Conservation (phyloP, 1,140 invertebrate species). For the Drosophila teissieri region DNA sequence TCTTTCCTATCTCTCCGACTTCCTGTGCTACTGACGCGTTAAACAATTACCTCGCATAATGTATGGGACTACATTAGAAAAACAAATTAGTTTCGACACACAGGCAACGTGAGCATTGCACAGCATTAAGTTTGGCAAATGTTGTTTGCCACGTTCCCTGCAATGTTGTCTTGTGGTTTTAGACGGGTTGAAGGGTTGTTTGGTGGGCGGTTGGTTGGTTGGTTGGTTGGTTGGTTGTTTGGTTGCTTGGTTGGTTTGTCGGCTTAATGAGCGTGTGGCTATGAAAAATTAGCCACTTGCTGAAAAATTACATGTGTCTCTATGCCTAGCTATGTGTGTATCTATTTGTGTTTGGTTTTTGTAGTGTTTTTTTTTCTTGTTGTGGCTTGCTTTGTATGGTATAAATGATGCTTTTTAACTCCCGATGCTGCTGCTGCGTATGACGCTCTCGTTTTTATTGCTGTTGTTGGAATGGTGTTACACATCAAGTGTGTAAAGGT, state of each 20-base stretch:
- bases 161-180: conserved; percentile 31
- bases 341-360: conserved; percentile 19
- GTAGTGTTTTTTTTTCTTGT: not conserved
- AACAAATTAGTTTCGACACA: conserved; percentile 71
- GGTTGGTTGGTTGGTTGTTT: conserved; percentile 16
- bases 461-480: conserved; percentile 71
- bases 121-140: conserved; percentile 36
- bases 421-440: too few relatives aligned
- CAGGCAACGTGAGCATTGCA: conserved; percentile 41
- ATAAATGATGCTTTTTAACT: conserved; percentile 44
- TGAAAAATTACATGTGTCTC: conserved; percentile 66
- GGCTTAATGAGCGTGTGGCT: conserved; percentile 75
- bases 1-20: conserved; percentile 27
- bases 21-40: conserved; percentile 62
- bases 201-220: conserved; percentile 44
- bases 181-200: conserved; percentile 42
- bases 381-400: conserved; percentile 34
- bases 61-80: conserved; percentile 72
- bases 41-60: conserved; percentile 75
- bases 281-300: conserved; percentile 82
- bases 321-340: conserved; percentile 62
- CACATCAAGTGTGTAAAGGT: conserved; percentile 65
- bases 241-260: conserved; percentile 38
- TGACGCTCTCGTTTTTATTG: not conserved
- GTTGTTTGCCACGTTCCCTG: conserved; percentile 32